A percentile compares a stretch with the other conserved stretches of the same genome.
Evolutionary conservation across 1,140 invertebrate species (phyloP).

Genomic region (Choristoneura fumiferana): DNA sequence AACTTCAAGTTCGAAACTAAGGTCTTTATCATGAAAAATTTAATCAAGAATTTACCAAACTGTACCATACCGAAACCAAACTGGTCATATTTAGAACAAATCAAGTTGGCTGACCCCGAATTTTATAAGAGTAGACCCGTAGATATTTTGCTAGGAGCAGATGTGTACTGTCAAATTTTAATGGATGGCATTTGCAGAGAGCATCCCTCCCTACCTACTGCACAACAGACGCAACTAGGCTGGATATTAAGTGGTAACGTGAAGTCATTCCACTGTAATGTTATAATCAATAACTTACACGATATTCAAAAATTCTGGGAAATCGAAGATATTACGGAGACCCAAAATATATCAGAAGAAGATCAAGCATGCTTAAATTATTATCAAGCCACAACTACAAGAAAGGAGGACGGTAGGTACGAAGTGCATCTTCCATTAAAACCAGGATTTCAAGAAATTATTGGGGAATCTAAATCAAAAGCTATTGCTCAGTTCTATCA

Average conservation of each 20-base stretch:
- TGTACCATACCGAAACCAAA: constrained; percentile 15
- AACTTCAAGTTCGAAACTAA: constrained; percentile 23
- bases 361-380: not conserved
- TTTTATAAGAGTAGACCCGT: constrained; percentile 26
- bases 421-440: constrained; percentile 21
- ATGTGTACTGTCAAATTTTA: constrained; percentile 28
- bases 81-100: constrained; percentile 27
- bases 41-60: constrained; percentile 25
- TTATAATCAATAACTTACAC: constrained; percentile 5
- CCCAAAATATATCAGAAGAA: constrained; percentile 10
- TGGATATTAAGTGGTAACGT: constrained; percentile 41
- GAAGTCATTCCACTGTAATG: constrained; percentile 18
- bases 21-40: constrained; percentile 23
- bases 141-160: constrained; percentile 32
- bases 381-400: not conserved
- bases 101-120: constrained; percentile 31
- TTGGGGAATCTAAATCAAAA: constrained; percentile 24
- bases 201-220: constrained; percentile 25
- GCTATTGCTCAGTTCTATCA: constrained; percentile 29
- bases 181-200: constrained; percentile 26
- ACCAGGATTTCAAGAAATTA: constrained; percentile 19
- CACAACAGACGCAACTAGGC: constrained; percentile 42
- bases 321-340: constrained; percentile 20
- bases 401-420: constrained; percentile 10
- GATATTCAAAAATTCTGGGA: constrained; percentile 21